A percentile compares a stretch with the other conserved stretches of the same genome.
These are phyloP conservation scores for Dasypus novemcinctus DNA, from an alignment of 2,113 vertebrate genomes.

Conservation along the genomic window DNA sequence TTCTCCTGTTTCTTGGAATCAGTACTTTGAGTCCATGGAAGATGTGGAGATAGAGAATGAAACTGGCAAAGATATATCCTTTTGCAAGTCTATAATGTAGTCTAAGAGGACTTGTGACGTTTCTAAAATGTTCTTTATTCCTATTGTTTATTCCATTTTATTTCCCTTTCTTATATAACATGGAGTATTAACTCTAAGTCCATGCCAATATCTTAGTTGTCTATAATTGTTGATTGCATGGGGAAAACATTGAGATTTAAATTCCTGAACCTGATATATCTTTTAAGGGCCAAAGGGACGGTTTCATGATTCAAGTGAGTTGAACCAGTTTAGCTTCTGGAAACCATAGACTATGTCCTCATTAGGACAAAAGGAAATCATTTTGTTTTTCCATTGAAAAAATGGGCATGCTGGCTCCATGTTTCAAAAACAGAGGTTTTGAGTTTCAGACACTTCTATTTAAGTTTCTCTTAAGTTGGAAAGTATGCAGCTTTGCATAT, in stretches of 20 bases:
- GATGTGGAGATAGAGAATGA: conserved; percentile 95
- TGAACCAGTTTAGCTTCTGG: neutral
- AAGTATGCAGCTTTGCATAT: conserved; percentile 9
- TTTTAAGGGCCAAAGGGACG: neutral
- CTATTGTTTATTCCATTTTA: conserved; percentile 34
- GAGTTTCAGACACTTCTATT: conserved; percentile 36
- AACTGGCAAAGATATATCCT: conserved; percentile 98
- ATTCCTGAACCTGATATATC: conserved; percentile 28
- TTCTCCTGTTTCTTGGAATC: conserved; percentile 94
- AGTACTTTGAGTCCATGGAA: conserved; percentile 98
- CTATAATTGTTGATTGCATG: conserved; percentile 8
- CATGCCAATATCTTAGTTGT: neutral
- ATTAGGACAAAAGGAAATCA: neutral
- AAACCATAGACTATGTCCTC: neutral
- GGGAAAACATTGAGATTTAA: conserved; percentile 52
- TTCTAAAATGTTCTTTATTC: conserved; percentile 30
- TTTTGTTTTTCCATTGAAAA: neutral
- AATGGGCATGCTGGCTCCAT: neutral
- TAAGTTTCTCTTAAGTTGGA: conserved; percentile 34
- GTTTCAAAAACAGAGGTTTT: conserved; percentile 31
- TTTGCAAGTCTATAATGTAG: conserved; percentile 56
- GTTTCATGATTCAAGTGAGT: conserved; percentile 23
- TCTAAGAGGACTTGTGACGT: neutral
- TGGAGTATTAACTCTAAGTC: neutral
- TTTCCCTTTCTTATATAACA: neutral